A percentile compares a stretch with the other conserved stretches of the same genome.
These are phyloP conservation scores for Eleginops maclovinus DNA, from an alignment of 2,113 vertebrate genomes.

Conservation along the genomic window DNA sequence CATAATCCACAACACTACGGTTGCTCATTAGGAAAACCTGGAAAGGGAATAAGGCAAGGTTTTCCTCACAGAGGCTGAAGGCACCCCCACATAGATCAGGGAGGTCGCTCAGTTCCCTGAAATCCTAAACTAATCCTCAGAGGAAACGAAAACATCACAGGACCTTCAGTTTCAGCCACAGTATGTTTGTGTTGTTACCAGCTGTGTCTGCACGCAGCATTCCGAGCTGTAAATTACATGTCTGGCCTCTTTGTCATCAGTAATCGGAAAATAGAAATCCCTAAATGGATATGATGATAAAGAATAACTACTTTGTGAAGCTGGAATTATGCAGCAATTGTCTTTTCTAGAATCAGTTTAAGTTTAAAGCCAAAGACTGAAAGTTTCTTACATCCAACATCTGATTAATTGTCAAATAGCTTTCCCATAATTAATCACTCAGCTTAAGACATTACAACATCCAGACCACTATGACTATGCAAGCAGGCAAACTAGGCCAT, in stretches of 20 bases:
- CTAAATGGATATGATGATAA: neutral
- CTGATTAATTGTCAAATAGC: too few relatives aligned
- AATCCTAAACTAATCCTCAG: constrained; percentile 27
- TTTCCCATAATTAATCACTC: neutral
- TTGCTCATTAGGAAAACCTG: constrained; percentile 51
- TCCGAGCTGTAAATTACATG: neutral
- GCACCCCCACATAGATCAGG: constrained; percentile 25
- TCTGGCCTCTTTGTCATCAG: neutral
- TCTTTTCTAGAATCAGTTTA: neutral
- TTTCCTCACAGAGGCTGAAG: constrained; percentile 25
- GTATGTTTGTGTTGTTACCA: constrained; percentile 33
- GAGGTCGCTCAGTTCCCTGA: constrained; percentile 8
- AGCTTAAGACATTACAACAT: neutral
- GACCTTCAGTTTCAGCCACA: constrained; percentile 11
- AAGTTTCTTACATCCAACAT: too few relatives aligned
- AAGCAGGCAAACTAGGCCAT: too few relatives aligned
- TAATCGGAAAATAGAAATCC: neutral
- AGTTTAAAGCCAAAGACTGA: too few relatives aligned
- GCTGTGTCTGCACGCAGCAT: constrained; percentile 3
- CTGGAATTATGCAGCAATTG: neutral
- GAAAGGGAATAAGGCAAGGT: constrained; percentile 16
- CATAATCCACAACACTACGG: constrained; percentile 30
- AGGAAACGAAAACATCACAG: constrained; percentile 29
- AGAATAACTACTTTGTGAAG: neutral
- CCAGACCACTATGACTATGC: neutral